Base-by-base conservation (phyloP, 2,888 invertebrate species). In the Drosophila kokeensis region DNA sequence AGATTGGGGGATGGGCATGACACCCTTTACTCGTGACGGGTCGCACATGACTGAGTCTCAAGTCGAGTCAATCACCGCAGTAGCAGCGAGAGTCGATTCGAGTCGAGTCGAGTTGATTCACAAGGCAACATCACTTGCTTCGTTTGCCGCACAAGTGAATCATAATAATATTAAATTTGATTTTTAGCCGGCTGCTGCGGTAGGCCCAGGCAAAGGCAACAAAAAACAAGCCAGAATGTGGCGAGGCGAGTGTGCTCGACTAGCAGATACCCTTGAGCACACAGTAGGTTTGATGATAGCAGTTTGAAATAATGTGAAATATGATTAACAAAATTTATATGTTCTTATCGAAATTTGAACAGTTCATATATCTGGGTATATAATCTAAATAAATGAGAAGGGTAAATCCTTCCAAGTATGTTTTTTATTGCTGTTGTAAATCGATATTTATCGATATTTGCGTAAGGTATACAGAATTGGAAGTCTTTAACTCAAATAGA, bases 91-190 rank as follows among this genome's bases (percentile, higher is more conserved):
- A 45, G 24, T 45, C 45, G 45, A 21, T 15, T 21, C 8, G 36
- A 34, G 34, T 27, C 36, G 18, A 34, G 10, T 54, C 34, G 52
- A 54, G 53, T 36, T 36, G 34, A 36, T 62, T 69, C 80, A 83
- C 78, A 78, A 73, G 81, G 81, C 78, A 81, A 81, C 80, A 80
- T 76, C 87, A 87, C 89, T 89, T 84, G 89, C 87, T 87, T 84
- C 87, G 82, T 78, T 86, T 82, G 89, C 66, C 73, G 55, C 85
- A 90, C 90, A 90, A 87, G 90, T 90, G 87, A 89, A 87, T 87
- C 87, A 90, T 87, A 87, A 87, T 87, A 87, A 87, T 90, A 90
- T 90, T 87, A 87, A 87, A 87, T 87, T 87, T 90, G 90, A 87
- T 89, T 87, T 89, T 81, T 80, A 89, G 76, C 69, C 87, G 53